Conservation (phyloP, 2,888 invertebrate species). For the Nowickia ferox region DNA sequence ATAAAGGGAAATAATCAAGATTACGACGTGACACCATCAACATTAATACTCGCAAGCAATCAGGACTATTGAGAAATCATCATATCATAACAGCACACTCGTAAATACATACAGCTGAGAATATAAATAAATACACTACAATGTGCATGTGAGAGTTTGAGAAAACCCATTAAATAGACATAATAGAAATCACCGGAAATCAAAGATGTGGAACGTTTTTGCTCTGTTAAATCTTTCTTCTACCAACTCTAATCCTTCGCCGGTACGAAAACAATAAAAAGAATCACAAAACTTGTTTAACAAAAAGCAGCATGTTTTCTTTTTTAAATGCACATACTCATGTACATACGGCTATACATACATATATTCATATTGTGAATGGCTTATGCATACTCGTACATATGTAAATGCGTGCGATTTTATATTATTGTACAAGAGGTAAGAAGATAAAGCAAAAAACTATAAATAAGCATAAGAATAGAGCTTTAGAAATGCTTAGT, state of each 20-base stretch:
- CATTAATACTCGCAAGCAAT: constrained; percentile 57
- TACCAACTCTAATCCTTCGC: constrained; percentile 36
- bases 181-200: constrained; percentile 68
- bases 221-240: constrained; percentile 15
- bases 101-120: constrained; percentile 50
- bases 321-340: neutral
- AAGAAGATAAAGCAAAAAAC: constrained; percentile 26
- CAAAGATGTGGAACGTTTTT: constrained; percentile 62
- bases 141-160: neutral
- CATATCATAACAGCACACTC: constrained; percentile 50
- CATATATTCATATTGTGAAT: neutral
- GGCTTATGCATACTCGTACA: too few species aligned
- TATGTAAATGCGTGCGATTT: neutral
- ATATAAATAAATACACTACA: constrained; percentile 2
- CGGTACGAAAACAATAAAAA: constrained; percentile 26
- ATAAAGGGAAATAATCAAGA: constrained; percentile 1
- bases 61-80: constrained; percentile 63
- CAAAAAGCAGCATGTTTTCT: constrained; percentile 3
- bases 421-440: neutral
- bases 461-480: constrained; percentile 64
- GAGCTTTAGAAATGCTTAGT: constrained; percentile 58
- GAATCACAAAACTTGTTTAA: constrained; percentile 32
- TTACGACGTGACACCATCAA: constrained; percentile 62
- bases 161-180: constrained; percentile 63
- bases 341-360: too few species aligned